These are phyloP conservation scores for Gambusia holbrooki DNA, from an alignment of 2,113 vertebrate genomes.

Conservation along the genomic window DNA sequence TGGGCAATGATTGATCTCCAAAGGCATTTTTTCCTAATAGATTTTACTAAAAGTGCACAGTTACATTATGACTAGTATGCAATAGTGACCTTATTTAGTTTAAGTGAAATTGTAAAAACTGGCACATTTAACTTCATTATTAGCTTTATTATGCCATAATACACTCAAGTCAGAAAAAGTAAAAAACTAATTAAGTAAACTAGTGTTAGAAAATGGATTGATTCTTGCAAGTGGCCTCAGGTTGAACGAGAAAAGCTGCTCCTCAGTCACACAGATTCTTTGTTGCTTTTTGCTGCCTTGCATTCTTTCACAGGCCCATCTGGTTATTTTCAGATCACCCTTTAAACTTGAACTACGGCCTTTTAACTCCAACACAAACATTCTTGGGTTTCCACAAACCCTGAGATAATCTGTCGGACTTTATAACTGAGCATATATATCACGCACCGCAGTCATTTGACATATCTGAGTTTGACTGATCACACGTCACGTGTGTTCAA, in stretches of 20 bases:
- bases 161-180: neutral
- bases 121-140: neutral
- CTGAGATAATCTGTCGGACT: conserved; percentile 45
- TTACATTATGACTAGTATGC: neutral
- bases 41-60: neutral
- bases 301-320: conserved; percentile 73
- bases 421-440: conserved; percentile 31
- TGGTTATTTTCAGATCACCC: conserved; percentile 76
- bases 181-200: neutral
- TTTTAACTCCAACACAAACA: conserved; percentile 63
- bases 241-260: neutral
- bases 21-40: conserved; percentile 1
- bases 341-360: conserved; percentile 63
- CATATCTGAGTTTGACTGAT: conserved; percentile 22
- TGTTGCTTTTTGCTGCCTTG: conserved; percentile 32
- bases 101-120: neutral
- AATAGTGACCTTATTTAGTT: neutral
- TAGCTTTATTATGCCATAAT: neutral
- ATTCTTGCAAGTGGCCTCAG: neutral
- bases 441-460: conserved; percentile 6
- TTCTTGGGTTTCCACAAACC: conserved; percentile 60
- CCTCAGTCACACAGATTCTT: conserved; percentile 24
- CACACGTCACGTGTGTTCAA: conserved; percentile 3
- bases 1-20: neutral
- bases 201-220: neutral